Percentiles rank a stretch among this genome's conserved stretches.
phyloP scores from a whole-genome alignment of 2,888 invertebrate genomes.

The Chrysopilus asiliformis region DNA sequence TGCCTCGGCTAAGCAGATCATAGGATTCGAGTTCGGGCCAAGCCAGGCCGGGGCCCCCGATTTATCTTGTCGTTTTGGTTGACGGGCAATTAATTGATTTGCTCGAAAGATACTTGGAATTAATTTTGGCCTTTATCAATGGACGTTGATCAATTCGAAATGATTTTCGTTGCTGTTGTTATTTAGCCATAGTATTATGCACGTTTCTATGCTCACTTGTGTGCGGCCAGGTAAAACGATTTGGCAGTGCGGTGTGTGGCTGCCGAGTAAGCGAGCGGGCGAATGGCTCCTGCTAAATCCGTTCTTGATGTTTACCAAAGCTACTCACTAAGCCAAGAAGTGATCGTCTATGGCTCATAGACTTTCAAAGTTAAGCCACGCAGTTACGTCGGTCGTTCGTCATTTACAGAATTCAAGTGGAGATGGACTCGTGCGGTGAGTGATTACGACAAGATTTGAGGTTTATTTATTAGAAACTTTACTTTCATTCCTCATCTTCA shows the following conservation, averaged over 20 bases:
- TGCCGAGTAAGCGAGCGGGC: not conserved
- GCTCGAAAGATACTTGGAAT: conserved; percentile 14
- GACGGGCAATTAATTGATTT: conserved; percentile 16
- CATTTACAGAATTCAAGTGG: not conserved
- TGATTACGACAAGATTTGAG: conserved; percentile 4
- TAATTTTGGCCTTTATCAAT: conserved; percentile 14
- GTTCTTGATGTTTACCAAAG: too few species aligned
- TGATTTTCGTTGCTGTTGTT: conserved; percentile 6
- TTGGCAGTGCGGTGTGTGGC: not conserved
- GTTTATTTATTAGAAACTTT: not conserved
- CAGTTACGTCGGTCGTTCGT: too few species aligned
- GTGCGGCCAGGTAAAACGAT: not conserved
- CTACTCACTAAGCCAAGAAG: too few species aligned
- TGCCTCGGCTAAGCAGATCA: not conserved
- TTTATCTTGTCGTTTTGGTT: conserved; percentile 14
- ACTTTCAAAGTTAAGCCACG: too few species aligned
- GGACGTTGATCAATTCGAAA: conserved; percentile 14
- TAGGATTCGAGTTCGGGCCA: not conserved
- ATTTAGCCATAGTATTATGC: not conserved
- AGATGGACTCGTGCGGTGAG: conserved; percentile 2
- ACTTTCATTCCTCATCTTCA: not conserved
- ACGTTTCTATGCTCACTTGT: not conserved
- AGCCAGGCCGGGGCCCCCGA: too few species aligned
- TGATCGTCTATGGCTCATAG: too few species aligned
- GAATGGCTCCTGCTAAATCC: not conserved